A percentile compares a stretch with the other conserved stretches of the same genome.
Evolutionary conservation across 2,113 vertebrate species (phyloP).

Genomic region (Eidolon helvum): DNA sequence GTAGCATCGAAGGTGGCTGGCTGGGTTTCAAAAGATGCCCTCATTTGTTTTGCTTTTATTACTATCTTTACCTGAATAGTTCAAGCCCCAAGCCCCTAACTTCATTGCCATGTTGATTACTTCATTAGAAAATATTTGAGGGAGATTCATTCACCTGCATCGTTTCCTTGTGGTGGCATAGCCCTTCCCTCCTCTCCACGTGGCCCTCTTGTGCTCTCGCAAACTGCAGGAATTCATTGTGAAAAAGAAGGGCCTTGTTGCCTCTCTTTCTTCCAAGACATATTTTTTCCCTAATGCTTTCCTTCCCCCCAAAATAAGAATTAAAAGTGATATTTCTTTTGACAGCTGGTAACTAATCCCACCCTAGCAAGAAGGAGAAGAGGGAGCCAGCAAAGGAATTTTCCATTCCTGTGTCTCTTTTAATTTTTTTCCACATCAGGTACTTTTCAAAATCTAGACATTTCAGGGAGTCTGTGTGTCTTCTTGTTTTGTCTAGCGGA

Average conservation of each 20-base stretch:
- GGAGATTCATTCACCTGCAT: not conserved
- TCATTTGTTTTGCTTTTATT: not conserved
- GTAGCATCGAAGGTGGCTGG: too few species aligned
- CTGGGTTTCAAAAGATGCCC: not conserved
- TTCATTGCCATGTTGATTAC: not conserved
- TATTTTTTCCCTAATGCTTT: conserved; percentile 69
- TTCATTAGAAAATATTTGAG: not conserved
- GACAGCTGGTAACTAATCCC: conserved; percentile 87
- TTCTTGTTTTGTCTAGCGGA: conserved; percentile 87
- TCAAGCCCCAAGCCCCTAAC: not conserved
- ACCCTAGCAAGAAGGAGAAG: conserved; percentile 86
- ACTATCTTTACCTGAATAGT: not conserved
- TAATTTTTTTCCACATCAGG: conserved; percentile 85
- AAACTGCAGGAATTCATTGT: conserved; percentile 41
- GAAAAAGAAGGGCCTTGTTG: conserved; percentile 70
- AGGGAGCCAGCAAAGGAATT: conserved; percentile 83
- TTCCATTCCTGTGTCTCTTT: conserved; percentile 83
- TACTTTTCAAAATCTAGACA: conserved; percentile 85
- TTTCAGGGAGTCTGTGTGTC: conserved; percentile 84
- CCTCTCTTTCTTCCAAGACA: conserved; percentile 71
- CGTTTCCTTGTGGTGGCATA: not conserved
- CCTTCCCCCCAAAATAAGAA: conserved; percentile 70
- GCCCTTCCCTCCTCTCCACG: not conserved
- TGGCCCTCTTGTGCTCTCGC: not conserved
- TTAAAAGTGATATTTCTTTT: conserved; percentile 85